Evolutionary conservation across 2,113 vertebrate genomes (phyloP), one percentile per base, ranked within the genome.

Genomic region (Chaetorhynchus papuensis): DNA sequence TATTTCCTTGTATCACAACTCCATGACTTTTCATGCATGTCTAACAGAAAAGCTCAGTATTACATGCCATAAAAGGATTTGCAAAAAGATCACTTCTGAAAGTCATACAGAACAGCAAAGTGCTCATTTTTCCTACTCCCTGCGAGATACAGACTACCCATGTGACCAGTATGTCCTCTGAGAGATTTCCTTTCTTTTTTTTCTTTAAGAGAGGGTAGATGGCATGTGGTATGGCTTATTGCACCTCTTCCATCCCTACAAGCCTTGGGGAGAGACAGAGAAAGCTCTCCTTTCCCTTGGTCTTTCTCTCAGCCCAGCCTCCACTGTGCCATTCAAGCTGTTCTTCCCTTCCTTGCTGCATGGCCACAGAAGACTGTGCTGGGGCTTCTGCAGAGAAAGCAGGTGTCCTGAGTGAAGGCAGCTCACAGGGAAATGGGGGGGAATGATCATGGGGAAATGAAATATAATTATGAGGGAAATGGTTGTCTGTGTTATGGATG

Each of bases 41-140:
- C 54, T 83, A 66, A 30, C 17, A 66, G 26, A 50, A 89, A 78
- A 81, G 2, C 37, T 56, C 54, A 41, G 4, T 47, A 42, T 60
- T 77, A 24, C 14, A 17, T 18, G 13, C 17, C 24, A 35, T 35
- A 69, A 81, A 44, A 53, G 1, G 9, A 44, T 78, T 78, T 91
- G 13, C 15, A 41, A 53, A 91, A 69, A 11, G 7, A 18, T 84
- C 3, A 7, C 4, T 60, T 87, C 41, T 83, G 19, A 44, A 87
- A 81, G 45, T 69, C 35, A 74, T 10, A 60, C 11, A 91, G 22
- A 33, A 77, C 2, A 60, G 7, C 3, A 64, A 93, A 69, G 33
- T 42, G 10, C 1, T 61, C 0, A 0, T 41, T 79, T 71, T 80
- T 54, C 16, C 9, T 44, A 11, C 56, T 71, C 5, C 4, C 5